Conservation (phyloP, 1,140 invertebrate species). For the Zophobas morio region DNA sequence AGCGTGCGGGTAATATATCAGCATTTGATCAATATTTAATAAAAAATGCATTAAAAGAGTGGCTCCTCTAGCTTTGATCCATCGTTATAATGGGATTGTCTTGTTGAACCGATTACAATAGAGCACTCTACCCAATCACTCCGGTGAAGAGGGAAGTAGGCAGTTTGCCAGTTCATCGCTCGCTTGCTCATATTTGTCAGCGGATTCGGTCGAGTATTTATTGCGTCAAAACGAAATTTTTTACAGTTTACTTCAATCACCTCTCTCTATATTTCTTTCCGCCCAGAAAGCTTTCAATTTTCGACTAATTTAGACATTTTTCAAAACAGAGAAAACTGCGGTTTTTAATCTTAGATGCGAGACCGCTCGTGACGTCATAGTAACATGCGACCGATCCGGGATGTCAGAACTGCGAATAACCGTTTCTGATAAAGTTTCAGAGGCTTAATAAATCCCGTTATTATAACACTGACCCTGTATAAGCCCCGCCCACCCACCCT, state of each 20-base stretch:
- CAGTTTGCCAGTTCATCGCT: constrained; percentile 45
- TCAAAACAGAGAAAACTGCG: no score
- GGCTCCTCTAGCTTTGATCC: constrained; percentile 51
- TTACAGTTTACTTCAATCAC: background rate
- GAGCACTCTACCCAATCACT: constrained; percentile 63
- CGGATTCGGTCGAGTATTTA: constrained; percentile 23
- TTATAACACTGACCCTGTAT: no score
- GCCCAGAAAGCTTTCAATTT: background rate
- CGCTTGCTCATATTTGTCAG: constrained; percentile 38
- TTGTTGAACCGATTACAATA: constrained; percentile 66
- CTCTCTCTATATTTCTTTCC: background rate
- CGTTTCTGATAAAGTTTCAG: no score
- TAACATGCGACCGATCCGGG: no score
- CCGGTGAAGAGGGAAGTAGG: constrained; percentile 51
- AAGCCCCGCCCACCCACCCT: no score
- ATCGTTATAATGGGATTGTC: constrained; percentile 55
- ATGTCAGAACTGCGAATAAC: no score
- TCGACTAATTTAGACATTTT: background rate
- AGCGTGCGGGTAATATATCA: constrained; percentile 33
- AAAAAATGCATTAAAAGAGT: constrained; percentile 51
- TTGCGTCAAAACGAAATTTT: constrained; percentile 17
- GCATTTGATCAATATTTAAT: constrained; percentile 49
- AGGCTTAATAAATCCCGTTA: no score
- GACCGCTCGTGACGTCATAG: no score
- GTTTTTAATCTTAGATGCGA: no score